Percentiles rank a stretch among this genome's conserved stretches.
phyloP scores from a whole-genome alignment of 2,888 invertebrate genomes.

The Apodemia zela region DNA sequence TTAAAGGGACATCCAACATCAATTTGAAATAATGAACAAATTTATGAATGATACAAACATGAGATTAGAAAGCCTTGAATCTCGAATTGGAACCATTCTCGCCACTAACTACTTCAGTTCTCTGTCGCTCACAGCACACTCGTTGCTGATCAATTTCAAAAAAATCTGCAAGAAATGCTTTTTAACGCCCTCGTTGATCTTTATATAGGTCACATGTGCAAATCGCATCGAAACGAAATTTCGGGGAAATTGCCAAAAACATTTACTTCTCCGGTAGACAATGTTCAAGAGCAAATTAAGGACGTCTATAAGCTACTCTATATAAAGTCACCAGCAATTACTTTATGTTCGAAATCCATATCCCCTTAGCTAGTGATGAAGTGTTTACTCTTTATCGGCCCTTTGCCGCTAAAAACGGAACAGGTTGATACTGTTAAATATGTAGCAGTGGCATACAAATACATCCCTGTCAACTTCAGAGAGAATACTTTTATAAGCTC shows the following conservation, averaged over 20 bases:
- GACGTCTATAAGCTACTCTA: neutral
- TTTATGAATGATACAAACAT: too few relatives aligned
- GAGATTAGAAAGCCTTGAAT: too few relatives aligned
- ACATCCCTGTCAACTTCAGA: neutral
- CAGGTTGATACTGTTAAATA: neutral
- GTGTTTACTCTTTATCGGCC: neutral
- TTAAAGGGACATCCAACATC: too few relatives aligned
- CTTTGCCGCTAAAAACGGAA: neutral
- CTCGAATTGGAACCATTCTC: too few relatives aligned
- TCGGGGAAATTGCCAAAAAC: neutral
- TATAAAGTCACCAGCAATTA: neutral
- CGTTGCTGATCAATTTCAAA: neutral
- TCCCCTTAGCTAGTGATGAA: neutral
- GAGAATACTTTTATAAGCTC: neutral
- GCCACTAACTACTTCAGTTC: too few relatives aligned
- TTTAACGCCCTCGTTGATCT: neutral
- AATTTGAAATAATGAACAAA: too few relatives aligned
- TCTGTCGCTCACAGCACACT: too few relatives aligned
- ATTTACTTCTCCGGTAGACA: neutral
- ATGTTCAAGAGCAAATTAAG: neutral
- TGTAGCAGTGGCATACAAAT: neutral
- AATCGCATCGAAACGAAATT: neutral
- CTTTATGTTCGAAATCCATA: neutral
- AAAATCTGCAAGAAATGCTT: neutral
- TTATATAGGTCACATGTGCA: neutral